Evolutionary conservation across 2,888 invertebrate genomes (phyloP).

Genomic region (Cerceris ruficornis): DNA sequence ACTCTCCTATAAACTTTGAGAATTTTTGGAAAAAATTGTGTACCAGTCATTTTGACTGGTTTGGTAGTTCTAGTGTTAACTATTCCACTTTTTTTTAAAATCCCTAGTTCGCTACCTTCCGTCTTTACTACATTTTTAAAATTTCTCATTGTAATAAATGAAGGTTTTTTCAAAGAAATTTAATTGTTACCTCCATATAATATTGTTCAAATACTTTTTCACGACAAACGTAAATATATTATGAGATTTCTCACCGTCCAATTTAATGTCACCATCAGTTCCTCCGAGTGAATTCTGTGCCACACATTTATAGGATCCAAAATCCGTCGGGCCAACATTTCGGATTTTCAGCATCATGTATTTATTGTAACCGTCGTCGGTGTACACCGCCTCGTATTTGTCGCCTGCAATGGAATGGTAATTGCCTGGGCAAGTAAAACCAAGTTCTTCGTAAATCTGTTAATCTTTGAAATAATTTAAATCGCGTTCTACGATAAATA

Average conservation of each 20-base stretch:
- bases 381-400: constrained; percentile 92
- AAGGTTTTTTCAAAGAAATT: too few relatives aligned
- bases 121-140: too few relatives aligned
- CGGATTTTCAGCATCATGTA: constrained; percentile 96
- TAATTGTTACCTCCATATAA: not conserved
- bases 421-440: constrained; percentile 78
- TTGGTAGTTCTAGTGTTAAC: too few relatives aligned
- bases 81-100: too few relatives aligned
- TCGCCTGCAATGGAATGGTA: constrained; percentile 86
- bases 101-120: too few relatives aligned
- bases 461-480: too few relatives aligned
- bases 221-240: not conserved
- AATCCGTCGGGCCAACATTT: constrained; percentile 90
- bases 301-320: constrained; percentile 94
- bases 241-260: constrained; percentile 88
- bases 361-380: constrained; percentile 92
- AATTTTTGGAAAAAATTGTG: too few relatives aligned
- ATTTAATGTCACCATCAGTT: constrained; percentile 94
- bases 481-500: too few relatives aligned
- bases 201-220: not conserved
- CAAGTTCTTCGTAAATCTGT: constrained; percentile 46
- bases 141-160: too few relatives aligned
- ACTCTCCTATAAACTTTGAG: too few relatives aligned
- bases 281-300: constrained; percentile 96
- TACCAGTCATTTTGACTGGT: too few relatives aligned